phyloP scores from a whole-genome alignment of 37 sponge, comb jelly and placozoan species.

The Dysidea cf. avara region DNA sequence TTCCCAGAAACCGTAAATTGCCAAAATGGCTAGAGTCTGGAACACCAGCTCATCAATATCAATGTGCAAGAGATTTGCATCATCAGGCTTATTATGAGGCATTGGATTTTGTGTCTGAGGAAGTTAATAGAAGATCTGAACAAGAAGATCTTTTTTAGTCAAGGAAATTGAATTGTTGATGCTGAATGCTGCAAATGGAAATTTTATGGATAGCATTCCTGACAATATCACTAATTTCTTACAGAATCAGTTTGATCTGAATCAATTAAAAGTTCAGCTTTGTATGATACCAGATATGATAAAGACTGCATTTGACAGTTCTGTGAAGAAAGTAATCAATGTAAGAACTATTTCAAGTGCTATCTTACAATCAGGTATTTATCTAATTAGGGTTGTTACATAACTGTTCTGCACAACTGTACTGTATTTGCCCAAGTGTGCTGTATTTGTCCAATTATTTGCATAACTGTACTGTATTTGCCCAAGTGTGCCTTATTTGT shows the following conservation, averaged over 20 bases:
- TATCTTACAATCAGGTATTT: background rate
- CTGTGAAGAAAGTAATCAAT: background rate
- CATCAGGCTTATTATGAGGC: conserved; percentile 8
- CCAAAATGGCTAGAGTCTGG: conserved; percentile 4
- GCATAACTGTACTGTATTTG: too few relatives aligned
- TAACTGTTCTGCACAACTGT: too few relatives aligned
- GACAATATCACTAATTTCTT: background rate
- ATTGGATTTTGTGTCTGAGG: conserved; percentile 1
- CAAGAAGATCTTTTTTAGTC: background rate
- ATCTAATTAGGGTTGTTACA: too few relatives aligned
- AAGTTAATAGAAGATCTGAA: conserved; percentile 5
- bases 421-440: too few relatives aligned
- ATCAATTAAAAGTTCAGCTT: conserved; percentile 1
- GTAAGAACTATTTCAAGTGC: background rate
- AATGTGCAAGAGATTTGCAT: background rate
- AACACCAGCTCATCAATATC: conserved; percentile 2
- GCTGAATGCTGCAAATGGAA: conserved; percentile 5
- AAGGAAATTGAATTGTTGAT: conserved; percentile 6
- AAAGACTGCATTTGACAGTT: conserved; percentile 2
- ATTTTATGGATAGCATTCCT: too few relatives aligned
- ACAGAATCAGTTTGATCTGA: background rate
- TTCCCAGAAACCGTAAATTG: conserved; percentile 14
- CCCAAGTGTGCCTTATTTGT: too few relatives aligned
- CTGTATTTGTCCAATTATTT: too few relatives aligned
- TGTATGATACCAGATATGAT: conserved; percentile 22